Evolutionary conservation across 2,888 invertebrate species (phyloP).

Genomic region (Sepiola atlantica): DNA sequence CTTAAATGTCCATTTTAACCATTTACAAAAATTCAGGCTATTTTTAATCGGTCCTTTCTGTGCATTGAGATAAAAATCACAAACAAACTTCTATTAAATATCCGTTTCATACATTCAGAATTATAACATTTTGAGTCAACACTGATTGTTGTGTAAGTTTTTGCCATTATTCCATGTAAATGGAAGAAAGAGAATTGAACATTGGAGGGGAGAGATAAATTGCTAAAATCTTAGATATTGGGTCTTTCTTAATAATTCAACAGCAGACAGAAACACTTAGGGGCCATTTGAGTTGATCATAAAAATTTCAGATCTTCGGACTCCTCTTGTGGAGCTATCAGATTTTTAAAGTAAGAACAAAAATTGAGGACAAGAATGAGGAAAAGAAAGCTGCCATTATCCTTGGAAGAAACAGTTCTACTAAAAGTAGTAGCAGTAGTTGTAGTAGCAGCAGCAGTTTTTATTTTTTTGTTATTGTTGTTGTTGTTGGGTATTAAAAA

Average conservation of each 20-base stretch:
- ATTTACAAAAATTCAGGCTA: too few relatives aligned
- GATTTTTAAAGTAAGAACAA: not conserved
- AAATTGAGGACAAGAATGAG: not conserved
- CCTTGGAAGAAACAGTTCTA: not conserved
- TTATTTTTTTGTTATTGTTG: not conserved
- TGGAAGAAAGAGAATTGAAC: not conserved
- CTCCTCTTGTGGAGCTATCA: not conserved
- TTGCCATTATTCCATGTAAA: not conserved
- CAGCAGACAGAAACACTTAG: not conserved
- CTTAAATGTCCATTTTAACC: too few relatives aligned
- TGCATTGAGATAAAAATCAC: too few relatives aligned
- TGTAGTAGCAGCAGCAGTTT: not conserved
- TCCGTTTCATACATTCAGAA: not conserved
- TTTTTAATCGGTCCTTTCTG: too few relatives aligned
- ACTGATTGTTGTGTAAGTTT: not conserved
- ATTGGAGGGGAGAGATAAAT: not conserved
- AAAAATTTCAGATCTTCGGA: not conserved
- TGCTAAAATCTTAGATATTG: not conserved
- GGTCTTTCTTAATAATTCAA: not conserved
- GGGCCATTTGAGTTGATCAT: not conserved
- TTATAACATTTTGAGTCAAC: not conserved
- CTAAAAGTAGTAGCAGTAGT: not conserved
- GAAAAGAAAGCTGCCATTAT: not conserved
- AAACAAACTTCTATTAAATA: not conserved
- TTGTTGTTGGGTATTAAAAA: not conserved